A percentile compares a stretch with the other conserved stretches of the same genome.
These are phyloP conservation scores for Ricordea florida DNA, from an alignment of 92 coral and sea anemone species.

Conservation along the genomic window DNA sequence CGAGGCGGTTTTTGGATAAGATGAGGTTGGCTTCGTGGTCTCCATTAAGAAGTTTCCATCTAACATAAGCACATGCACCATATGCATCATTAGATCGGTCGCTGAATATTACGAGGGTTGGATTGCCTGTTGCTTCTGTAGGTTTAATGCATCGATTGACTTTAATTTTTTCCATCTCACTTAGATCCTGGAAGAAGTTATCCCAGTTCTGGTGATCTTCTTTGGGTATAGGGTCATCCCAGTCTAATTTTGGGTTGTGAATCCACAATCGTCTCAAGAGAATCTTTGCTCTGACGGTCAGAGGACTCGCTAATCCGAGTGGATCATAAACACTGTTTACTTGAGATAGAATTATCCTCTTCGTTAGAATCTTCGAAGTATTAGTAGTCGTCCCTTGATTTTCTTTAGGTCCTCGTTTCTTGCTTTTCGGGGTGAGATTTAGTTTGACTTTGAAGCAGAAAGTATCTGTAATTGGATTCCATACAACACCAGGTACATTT, in stretches of 20 bases:
- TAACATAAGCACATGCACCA: conserved; percentile 67
- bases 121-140: conserved; percentile 38
- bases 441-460: conserved; percentile 34
- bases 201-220: conserved; percentile 23
- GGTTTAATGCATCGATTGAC: conserved; percentile 66
- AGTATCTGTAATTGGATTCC: conserved; percentile 22
- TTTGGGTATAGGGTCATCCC: conserved; percentile 63
- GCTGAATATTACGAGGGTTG: conserved; percentile 53
- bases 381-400: neutral
- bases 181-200: conserved; percentile 38
- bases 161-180: conserved; percentile 44
- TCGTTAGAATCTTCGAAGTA: conserved; percentile 11
- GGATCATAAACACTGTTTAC: conserved; percentile 62
- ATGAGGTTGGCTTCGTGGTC: conserved; percentile 15
- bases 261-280: conserved; percentile 55
- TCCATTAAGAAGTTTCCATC: conserved; percentile 49
- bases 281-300: conserved; percentile 66
- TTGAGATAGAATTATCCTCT: conserved; percentile 50
- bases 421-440: conserved; percentile 11
- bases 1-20: conserved; percentile 56
- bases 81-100: conserved; percentile 62
- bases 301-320: conserved; percentile 45
- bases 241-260: conserved; percentile 15
- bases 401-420: conserved; percentile 15
- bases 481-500: conserved; percentile 5